These are phyloP conservation scores for Columba livia DNA, from an alignment of 2,113 vertebrate genomes.

Conservation along the genomic window DNA sequence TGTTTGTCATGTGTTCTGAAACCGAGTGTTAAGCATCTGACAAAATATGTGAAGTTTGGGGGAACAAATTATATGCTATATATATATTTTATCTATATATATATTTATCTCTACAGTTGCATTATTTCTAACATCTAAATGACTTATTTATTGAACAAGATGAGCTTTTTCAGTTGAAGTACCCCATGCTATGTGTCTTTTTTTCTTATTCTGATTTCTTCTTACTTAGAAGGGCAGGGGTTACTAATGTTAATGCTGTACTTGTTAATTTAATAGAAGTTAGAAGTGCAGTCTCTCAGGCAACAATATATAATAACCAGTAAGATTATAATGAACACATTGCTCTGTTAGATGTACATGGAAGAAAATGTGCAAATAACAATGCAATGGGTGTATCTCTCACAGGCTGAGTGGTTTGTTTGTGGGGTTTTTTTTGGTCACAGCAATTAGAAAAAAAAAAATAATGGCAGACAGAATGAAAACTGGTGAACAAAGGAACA, in stretches of 20 bases:
- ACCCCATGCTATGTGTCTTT: accelerated
- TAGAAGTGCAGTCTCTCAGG: not conserved
- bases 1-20: not conserved
- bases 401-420: not conserved
- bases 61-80: not conserved
- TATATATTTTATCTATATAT: accelerated
- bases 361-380: not conserved
- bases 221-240: not conserved
- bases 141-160: not conserved
- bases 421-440: not conserved
- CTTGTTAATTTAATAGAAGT: not conserved
- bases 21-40: not conserved
- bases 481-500: not conserved
- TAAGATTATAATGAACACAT: not conserved
- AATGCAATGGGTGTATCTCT: not conserved
- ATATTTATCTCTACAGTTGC: not conserved
- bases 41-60: not conserved
- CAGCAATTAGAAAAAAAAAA: not conserved
- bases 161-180: not conserved
- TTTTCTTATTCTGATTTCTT: not conserved
- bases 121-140: not conserved
- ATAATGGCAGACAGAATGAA: not conserved
- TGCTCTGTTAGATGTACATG: not conserved
- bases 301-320: not conserved
- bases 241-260: not conserved